Base-by-base conservation (phyloP, 1,140 invertebrate genomes). In the Bombus terrestris region DNA sequence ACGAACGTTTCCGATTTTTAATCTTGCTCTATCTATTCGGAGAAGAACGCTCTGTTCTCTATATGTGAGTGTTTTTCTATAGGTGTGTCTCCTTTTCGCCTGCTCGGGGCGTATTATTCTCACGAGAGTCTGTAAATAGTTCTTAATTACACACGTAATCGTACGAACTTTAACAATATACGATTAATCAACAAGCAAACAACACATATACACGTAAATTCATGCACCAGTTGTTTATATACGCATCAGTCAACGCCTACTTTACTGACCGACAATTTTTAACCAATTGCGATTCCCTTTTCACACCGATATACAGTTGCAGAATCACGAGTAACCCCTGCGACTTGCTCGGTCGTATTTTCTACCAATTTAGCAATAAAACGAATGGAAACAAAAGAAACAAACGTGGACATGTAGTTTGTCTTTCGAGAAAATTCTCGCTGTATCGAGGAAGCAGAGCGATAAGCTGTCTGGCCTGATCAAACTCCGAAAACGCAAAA, bases 311-410 rank as follows among this genome's bases (percentile, higher is more conserved):
- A 41, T 28, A 32, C 18, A 41, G 2, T 64, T 18, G 37, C 53
- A n/a, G 13, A 62, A 59, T 41, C 57, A 32, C 37, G 25, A 35
- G n/a, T 77, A 64, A 75, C 68, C 79, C 78, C 79, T 47, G 71
- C 78, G 84, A 85, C 37, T 74, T 75, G 83, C 83, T 85, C 83
- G 83, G 83, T 85, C 83, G 83, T 73, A 64, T 77, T 73, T 80
- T 83, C 64, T 39, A 57, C 28, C 74, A 53, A 53, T 53, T 53
- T 53, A 53, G 47, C 15, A 25, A 37, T 32, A 22, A 47, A 39
- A n/a, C 37, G 39, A 71, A 71, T 13, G 8, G 2, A 35, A 22
- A 35, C 12, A 35, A 47, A 53, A 28, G 43, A 35, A 76, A 75
- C 13, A 47, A 87, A 39, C 28, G 57, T 39, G 53, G 76, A 84